Evolutionary conservation across 2,888 invertebrate species (phyloP).

Genomic region (Noctua janthe): DNA sequence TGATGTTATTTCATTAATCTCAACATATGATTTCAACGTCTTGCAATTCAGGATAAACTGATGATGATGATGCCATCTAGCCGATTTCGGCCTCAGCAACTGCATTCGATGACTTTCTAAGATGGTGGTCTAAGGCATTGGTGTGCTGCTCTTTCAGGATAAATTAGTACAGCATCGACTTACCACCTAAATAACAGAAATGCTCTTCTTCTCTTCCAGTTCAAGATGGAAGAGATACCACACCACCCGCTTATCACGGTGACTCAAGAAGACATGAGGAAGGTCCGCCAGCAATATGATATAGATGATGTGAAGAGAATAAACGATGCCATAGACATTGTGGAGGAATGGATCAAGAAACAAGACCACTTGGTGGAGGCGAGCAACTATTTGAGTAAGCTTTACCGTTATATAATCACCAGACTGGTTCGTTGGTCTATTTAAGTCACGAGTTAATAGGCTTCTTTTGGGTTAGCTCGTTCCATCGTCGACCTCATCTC

Average conservation of each 20-base stretch:
- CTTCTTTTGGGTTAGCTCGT: too few species aligned
- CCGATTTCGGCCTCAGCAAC: too few species aligned
- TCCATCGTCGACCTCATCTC: too few species aligned
- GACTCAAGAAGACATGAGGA: slow-evolving; percentile 75
- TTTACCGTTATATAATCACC: neutral
- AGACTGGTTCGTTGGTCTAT: neutral
- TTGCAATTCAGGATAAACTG: too few species aligned
- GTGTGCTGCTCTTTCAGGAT: too few species aligned
- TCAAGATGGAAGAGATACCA: slow-evolving; percentile 76
- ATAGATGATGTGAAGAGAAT: slow-evolving; percentile 75
- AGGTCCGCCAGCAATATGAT: slow-evolving; percentile 74
- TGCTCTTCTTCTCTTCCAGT: slow-evolving; percentile 26
- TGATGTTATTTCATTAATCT: too few species aligned
- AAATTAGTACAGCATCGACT: too few species aligned
- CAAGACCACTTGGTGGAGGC: slow-evolving; percentile 80
- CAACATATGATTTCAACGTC: too few species aligned
- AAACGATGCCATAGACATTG: slow-evolving; percentile 73
- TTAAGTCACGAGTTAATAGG: too few species aligned
- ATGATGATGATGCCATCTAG: too few species aligned
- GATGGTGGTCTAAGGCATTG: too few species aligned
- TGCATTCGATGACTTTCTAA: too few species aligned
- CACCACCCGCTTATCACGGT: slow-evolving; percentile 78
- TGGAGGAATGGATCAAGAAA: slow-evolving; percentile 81
- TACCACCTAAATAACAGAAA: neutral
- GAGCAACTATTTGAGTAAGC: slow-evolving; percentile 77